A percentile compares a stretch with the other conserved stretches of the same genome.
phyloP scores from a whole-genome alignment of 1,140 invertebrate genomes.

The Ylistrum balloti region DNA sequence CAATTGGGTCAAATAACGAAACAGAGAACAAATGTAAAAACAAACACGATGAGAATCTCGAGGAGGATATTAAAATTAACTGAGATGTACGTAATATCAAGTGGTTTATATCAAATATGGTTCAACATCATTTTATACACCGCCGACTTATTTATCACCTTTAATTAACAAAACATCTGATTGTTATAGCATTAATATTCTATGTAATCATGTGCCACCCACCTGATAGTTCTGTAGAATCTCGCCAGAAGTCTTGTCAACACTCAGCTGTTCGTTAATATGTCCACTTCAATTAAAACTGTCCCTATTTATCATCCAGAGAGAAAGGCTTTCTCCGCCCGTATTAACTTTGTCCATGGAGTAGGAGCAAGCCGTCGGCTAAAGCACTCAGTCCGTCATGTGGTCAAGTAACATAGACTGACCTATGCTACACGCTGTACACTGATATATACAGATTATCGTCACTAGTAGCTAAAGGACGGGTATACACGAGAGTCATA shows the following conservation, averaged over 20 bases:
- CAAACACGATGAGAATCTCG: too few relatives aligned
- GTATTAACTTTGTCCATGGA: neutral
- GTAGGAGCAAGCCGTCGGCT: neutral
- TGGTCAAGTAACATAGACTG: neutral
- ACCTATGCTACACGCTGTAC: neutral
- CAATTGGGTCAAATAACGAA: too few relatives aligned
- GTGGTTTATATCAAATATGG: too few relatives aligned
- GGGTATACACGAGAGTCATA: neutral
- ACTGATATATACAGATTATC: neutral
- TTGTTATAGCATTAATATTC: neutral
- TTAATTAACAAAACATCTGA: too few relatives aligned
- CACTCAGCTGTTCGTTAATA: neutral
- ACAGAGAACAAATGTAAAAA: too few relatives aligned
- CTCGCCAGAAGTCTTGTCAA: neutral
- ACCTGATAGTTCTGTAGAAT: neutral
- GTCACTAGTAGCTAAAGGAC: too few relatives aligned
- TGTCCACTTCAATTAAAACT: neutral
- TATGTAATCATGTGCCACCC: neutral
- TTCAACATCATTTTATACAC: too few relatives aligned
- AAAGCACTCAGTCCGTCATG: neutral
- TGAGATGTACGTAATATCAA: too few relatives aligned
- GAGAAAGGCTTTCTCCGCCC: neutral
- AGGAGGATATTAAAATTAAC: too few relatives aligned
- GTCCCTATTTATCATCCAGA: slow-evolving; percentile 27
- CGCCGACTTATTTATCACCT: too few relatives aligned